Base-by-base conservation (phyloP, 2,888 invertebrate species). In the Orthosia gothica region DNA sequence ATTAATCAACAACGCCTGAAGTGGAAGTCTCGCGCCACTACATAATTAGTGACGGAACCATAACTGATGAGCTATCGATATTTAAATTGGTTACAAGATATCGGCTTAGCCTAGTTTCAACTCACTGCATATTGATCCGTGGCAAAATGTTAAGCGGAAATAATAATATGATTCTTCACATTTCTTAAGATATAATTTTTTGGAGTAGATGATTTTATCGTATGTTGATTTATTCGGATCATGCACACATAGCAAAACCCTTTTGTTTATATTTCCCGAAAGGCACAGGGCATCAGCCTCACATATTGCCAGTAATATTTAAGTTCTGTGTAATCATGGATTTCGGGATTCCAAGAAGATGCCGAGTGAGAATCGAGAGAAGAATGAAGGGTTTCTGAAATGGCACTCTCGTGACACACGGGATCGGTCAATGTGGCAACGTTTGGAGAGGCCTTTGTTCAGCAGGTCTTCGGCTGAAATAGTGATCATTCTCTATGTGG, bases 31-130 rank as follows among this genome's bases (percentile, higher is more conserved):
- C 61, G 58, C 59, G 40, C 32, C 63, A 52, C 66, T 71, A 65
- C 63, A 78, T 85, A 81, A 82, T 85, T 83, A 85, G 69, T 80
- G 73, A 74, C 55, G 77, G 59, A 50, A 58, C 47, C 61, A 70
- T 82, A 82, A 68, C 73, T 55, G 76, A 82, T 75, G 80, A 86
- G 75, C 68, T 77, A 80, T 85, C 80, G 82, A 80, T 80, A 76
- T 86, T 86, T 86, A 80, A 86, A 86, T 86, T 86, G 76, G 76
- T 70, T 86, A 73, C 59, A 66, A 79, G 81, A 80, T 76, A 81
- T 72, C 62, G 70, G 57, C 67, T 85, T 76, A 78, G 61, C 82
- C 78, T 68, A 83, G 79, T 85, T 85, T 49, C 64, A 78, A 70
- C 66, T 74, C 68, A 62, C 47, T 57, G 59, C 79, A 61, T 55